Conservation (phyloP, 1,140 invertebrate genomes). For the Aradophagus sp. region DNA sequence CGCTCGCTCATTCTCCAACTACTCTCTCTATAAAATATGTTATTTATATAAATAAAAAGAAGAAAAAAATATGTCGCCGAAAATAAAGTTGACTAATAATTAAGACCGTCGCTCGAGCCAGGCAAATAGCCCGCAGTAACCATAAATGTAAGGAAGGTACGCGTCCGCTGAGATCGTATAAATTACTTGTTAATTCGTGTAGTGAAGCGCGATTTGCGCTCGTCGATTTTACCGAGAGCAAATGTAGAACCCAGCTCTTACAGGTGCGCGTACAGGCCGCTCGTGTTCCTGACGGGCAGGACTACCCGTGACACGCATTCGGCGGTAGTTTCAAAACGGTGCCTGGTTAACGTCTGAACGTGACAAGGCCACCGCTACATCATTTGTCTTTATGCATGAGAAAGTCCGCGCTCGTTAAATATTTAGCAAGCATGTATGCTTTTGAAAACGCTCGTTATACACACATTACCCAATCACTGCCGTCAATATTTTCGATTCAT, state of each 20-base stretch:
- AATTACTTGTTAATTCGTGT: conserved; percentile 58
- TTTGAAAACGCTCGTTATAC: conserved; percentile 33
- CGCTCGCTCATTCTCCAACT: too few relatives aligned
- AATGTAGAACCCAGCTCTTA: conserved; percentile 48
- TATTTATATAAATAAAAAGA: too few relatives aligned
- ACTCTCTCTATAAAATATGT: too few relatives aligned
- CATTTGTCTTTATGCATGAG: conserved; percentile 70
- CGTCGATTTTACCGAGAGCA: conserved; percentile 55
- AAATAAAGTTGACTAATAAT: conserved; percentile 13
- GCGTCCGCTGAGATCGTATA: conserved; percentile 46
- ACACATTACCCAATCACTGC: conserved; percentile 22
- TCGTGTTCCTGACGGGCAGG: conserved; percentile 67
- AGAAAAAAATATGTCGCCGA: conserved; percentile 15
- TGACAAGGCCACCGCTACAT: conserved; percentile 67
- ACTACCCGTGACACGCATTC: conserved; percentile 64
- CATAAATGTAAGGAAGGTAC: conserved; percentile 52
- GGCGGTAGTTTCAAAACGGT: conserved; percentile 59
- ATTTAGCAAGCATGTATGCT: conserved; percentile 52
- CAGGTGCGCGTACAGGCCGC: conserved; percentile 52
- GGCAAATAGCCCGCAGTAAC: too few relatives aligned
- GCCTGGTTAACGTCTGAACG: conserved; percentile 67
- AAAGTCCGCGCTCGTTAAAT: conserved; percentile 60
- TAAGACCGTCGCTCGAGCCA: too few relatives aligned
- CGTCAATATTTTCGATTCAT: conserved; percentile 39
- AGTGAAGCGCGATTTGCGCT: conserved; percentile 55